Evolutionary conservation across 2,113 vertebrate genomes (phyloP), one percentile per base, ranked within the genome.

Genomic region (Rafetus swinhoei): DNA sequence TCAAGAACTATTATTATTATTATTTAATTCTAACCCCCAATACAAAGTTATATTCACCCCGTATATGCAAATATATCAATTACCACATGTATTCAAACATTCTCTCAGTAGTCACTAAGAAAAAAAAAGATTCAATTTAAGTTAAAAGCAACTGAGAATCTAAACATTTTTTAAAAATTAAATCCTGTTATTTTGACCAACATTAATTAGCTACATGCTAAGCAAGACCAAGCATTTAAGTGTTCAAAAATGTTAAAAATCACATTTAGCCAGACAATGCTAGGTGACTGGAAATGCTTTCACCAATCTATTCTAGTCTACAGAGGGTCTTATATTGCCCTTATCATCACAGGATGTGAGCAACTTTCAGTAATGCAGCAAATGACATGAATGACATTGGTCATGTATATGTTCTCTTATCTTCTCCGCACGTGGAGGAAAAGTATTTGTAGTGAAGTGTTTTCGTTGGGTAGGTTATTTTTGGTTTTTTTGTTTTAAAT

Each of bases 61-160:
- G 62, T 32, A 65, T 65, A 65, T 65, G 62, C 6, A 82, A 2
- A 3, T 6, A 83, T 60, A 2, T 83, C 0, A 45, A 39, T 35
- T 22, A 74, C 35, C 35, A 1, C 24, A 12, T 1, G 4, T 32
- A 87, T 85, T 65, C 55, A 77, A 0, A 0, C 9, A 45, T 76
- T 45, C 45, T 59, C 18, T 62, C 79, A 35, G 32, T 29, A 65
- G 7, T 0, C 59, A 54, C 69, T 59, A 39, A 52, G 83, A 81
- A 82, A 22, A 93, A 29, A 16, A 11, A 18, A 21, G 72, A 76
- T 27, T n/a, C 72, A 76, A 76, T 76, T 76, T 59, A 32, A 59
- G 50, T 3, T 90, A 54, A 92, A 92, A 83, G 86, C 76, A 91
- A 74, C 6, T 8, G 6, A 82, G 91, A 13, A 19, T 59, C 79